Percentiles rank a stretch among this genome's conserved stretches.
Evolutionary conservation across 2,113 vertebrate genomes (phyloP).

Genomic region (Rhadina sibilatrix): DNA sequence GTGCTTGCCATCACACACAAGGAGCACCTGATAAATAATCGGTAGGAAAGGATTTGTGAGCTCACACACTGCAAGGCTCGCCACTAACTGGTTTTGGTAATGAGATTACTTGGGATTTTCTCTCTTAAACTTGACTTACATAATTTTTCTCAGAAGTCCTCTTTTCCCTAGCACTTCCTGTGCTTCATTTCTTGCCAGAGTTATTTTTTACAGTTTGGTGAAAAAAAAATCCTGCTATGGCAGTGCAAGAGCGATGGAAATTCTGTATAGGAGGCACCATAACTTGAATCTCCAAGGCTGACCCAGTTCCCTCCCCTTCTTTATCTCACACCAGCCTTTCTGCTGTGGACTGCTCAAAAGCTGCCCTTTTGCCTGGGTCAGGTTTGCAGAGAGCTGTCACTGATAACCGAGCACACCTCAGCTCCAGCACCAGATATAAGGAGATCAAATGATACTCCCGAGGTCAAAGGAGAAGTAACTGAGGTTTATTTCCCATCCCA

Average conservation of each 20-base stretch:
- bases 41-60: accelerated
- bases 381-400: background rate
- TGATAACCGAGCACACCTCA: background rate
- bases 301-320: background rate
- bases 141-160: background rate
- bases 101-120: background rate
- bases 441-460: background rate
- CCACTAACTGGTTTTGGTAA: background rate
- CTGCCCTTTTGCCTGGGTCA: background rate
- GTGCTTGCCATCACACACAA: background rate
- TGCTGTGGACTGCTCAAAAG: background rate
- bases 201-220: background rate
- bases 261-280: background rate
- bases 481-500: background rate
- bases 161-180: background rate
- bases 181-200: background rate
- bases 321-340: background rate
- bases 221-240: background rate
- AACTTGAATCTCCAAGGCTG: background rate
- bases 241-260: background rate
- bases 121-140: background rate
- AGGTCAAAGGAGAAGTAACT: background rate
- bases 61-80: background rate
- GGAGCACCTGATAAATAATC: background rate
- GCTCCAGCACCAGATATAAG: background rate